phyloP scores from a whole-genome alignment of 1,140 invertebrate species.

The Formica selysi region DNA sequence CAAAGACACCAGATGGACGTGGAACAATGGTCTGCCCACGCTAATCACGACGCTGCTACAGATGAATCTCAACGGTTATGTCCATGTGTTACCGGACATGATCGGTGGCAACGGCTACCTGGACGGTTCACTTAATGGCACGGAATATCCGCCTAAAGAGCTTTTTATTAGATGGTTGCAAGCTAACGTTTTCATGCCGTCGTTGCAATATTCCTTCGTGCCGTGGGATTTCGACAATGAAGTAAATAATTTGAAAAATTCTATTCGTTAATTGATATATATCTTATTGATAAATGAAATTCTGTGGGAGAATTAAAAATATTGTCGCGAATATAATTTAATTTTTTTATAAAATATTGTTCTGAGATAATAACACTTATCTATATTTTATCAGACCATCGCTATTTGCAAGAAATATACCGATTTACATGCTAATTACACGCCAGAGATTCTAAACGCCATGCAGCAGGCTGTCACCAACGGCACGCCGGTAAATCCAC shows the following conservation, averaged over 20 bases:
- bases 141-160: conserved; percentile 89
- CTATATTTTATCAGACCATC: conserved; percentile 86
- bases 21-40: conserved; percentile 92
- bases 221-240: conserved; percentile 95
- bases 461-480: conserved; percentile 88
- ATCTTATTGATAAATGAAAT: neutral
- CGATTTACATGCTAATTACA: conserved; percentile 90
- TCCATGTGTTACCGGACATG: conserved; percentile 95
- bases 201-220: conserved; percentile 94
- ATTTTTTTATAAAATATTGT: neutral
- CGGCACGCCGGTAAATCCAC: conserved; percentile 93
- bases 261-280: neutral
- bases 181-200: conserved; percentile 94
- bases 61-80: conserved; percentile 94
- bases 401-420: conserved; percentile 90
- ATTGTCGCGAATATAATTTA: neutral
- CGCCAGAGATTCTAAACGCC: conserved; percentile 88
- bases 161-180: conserved; percentile 97
- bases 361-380: conserved; percentile 1
- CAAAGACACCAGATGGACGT: conserved; percentile 93
- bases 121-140: conserved; percentile 83
- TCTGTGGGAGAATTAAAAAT: neutral
- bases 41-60: conserved; percentile 93
- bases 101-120: conserved; percentile 95
- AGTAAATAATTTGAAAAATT: conserved; percentile 75